A percentile compares a stretch with the other conserved stretches of the same genome.
Evolutionary conservation across 2,797 vertebrate species (phyloP).

Genomic region (Gallinago stenura): DNA sequence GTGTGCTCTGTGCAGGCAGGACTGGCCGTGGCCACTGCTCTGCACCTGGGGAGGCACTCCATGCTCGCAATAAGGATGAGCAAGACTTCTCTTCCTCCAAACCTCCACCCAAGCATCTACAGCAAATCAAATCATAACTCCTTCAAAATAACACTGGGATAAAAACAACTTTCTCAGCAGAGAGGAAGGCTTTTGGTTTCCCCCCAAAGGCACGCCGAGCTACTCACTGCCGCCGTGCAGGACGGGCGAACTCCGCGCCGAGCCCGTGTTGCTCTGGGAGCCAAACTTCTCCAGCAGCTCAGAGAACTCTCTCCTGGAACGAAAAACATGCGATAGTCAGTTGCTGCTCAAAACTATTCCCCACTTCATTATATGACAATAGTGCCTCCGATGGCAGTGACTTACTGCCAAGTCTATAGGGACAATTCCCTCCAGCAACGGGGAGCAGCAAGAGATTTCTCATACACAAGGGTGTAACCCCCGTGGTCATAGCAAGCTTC

Average conservation of each 20-base stretch:
- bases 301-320: constrained; percentile 87
- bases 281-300: constrained; percentile 90
- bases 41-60: fast-evolving
- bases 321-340: neutral
- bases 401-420: neutral
- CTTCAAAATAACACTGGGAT: neutral
- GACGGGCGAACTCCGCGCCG: constrained; percentile 86
- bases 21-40: neutral
- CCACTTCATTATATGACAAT: fast-evolving
- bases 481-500: neutral
- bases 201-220: neutral
- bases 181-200: neutral
- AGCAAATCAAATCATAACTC: neutral
- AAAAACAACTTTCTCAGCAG: neutral
- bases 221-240: constrained; percentile 81
- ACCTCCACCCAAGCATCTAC: neutral
- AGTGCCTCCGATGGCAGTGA: neutral
- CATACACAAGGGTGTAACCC: neutral
- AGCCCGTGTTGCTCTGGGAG: constrained; percentile 88
- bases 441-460: neutral
- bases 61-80: fast-evolving
- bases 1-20: neutral
- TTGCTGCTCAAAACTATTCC: neutral
- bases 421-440: fast-evolving
- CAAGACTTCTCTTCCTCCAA: neutral